phyloP scores from a whole-genome alignment of 37 sponge, comb jelly and placozoan genomes.

The Petrosia ficiformis region DNA sequence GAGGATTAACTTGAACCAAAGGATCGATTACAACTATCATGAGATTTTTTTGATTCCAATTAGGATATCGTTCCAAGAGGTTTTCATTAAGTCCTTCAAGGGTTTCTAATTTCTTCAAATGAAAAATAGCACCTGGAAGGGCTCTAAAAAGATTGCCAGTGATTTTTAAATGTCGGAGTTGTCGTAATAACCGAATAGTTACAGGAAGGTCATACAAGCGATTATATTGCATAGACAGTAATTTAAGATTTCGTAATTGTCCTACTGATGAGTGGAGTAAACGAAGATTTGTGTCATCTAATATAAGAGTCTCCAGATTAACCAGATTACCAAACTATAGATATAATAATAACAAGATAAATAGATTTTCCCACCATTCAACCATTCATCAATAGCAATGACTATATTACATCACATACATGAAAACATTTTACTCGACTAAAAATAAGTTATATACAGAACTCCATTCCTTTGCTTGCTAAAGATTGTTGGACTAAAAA shows the following conservation, averaged over 20 bases:
- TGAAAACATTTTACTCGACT: too few species aligned
- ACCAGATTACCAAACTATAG: not conserved
- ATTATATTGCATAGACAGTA: not conserved
- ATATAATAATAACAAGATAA: not conserved
- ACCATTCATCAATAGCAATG: too few species aligned
- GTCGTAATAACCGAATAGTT: not conserved
- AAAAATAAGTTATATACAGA: too few species aligned
- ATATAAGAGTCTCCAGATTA: not conserved
- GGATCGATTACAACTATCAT: not conserved
- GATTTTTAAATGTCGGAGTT: not conserved
- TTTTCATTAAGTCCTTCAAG: not conserved
- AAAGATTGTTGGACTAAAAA: too few species aligned
- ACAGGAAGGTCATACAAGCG: conserved; percentile 7
- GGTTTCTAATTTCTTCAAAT: not conserved
- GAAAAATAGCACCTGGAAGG: not conserved
- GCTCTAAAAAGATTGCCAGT: not conserved
- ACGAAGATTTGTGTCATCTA: not conserved
- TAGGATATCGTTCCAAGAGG: not conserved
- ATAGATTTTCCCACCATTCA: too few species aligned
- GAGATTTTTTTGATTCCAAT: not conserved
- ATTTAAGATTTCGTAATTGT: not conserved
- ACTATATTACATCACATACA: too few species aligned
- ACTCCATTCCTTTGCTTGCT: too few species aligned
- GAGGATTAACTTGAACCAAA: not conserved
- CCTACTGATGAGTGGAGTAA: conserved; percentile 1